Conservation (phyloP, 2,797 vertebrate species). For the Dallia pectoralis region DNA sequence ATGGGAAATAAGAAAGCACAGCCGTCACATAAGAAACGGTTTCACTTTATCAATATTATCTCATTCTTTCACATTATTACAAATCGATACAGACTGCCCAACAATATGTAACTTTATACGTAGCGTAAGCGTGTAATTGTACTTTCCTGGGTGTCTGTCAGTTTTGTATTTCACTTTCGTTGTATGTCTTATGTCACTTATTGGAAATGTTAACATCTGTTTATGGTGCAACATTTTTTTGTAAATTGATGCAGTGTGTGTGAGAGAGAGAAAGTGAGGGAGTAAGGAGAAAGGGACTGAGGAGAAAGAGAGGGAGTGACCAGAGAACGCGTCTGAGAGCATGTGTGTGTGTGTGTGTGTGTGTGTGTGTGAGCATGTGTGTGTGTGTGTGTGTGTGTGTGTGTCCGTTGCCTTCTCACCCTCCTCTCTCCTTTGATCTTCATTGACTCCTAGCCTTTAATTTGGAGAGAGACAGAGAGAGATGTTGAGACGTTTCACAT, state of each 20-base stretch:
- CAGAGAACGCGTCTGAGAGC: background rate
- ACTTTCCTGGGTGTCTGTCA: no score
- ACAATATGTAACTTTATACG: no score
- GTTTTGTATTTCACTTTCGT: no score
- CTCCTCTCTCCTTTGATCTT: slow-evolving; percentile 63
- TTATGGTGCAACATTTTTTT: no score
- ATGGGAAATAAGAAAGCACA: no score
- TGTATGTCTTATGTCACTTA: no score
- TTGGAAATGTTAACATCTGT: no score
- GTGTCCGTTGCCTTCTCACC: slow-evolving; percentile 24
- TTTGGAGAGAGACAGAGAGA: slow-evolving; percentile 17
- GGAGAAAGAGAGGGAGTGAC: background rate
- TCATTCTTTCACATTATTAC: no score
- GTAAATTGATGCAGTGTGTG: background rate
- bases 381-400: background rate
- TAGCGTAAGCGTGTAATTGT: no score
- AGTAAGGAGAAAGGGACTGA: background rate
- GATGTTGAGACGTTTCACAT: slow-evolving; percentile 26
- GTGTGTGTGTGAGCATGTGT: background rate
- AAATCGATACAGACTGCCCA: no score
- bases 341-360: background rate
- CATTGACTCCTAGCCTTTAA: slow-evolving; percentile 37
- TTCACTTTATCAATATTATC: no score
- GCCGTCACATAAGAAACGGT: no score
- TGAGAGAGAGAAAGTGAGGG: slow-evolving; percentile 17